Evolutionary conservation across 1,140 invertebrate species (phyloP).

Genomic region (Solenopsis invicta): DNA sequence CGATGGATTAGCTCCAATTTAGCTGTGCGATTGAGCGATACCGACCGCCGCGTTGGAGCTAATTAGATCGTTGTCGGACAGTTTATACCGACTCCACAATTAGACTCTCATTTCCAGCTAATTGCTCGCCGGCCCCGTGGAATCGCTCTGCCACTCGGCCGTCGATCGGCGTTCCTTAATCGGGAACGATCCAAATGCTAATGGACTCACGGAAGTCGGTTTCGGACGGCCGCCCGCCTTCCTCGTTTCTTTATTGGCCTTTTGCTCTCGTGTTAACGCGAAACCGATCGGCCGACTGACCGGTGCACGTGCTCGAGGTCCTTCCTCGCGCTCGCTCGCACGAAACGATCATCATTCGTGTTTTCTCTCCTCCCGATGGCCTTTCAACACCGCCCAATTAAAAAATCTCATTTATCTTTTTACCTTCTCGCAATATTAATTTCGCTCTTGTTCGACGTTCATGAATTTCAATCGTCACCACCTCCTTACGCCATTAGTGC

Average conservation of each 20-base stretch:
- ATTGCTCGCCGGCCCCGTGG: constrained; percentile 50
- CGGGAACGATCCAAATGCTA: constrained; percentile 52
- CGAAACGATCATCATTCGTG: background rate
- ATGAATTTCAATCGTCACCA: constrained; percentile 63
- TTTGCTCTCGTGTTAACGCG: constrained; percentile 15
- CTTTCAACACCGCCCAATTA: constrained; percentile 73
- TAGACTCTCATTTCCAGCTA: constrained; percentile 72
- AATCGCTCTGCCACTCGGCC: background rate
- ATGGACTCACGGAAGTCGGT: constrained; percentile 57
- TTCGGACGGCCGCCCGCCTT: constrained; percentile 15
- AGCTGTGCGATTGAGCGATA: background rate
- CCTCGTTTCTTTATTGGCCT: constrained; percentile 23
- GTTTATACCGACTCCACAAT: constrained; percentile 65
- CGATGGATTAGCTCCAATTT: constrained; percentile 50
- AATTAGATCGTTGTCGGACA: constrained; percentile 66
- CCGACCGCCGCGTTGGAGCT: constrained; percentile 41
- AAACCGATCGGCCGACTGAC: constrained; percentile 27
- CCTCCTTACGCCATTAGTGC: constrained; percentile 30
- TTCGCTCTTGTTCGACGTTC: constrained; percentile 47
- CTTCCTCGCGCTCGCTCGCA: background rate
- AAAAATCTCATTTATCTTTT: constrained; percentile 72
- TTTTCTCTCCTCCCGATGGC: constrained; percentile 10
- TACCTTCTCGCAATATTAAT: constrained; percentile 64
- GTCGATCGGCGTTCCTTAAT: constrained; percentile 46
- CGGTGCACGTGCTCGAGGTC: constrained; percentile 44